Evolutionary conservation across 2,888 invertebrate species (phyloP), one percentile per base, ranked within the genome.

Genomic region (Leucophenga maculata): DNA sequence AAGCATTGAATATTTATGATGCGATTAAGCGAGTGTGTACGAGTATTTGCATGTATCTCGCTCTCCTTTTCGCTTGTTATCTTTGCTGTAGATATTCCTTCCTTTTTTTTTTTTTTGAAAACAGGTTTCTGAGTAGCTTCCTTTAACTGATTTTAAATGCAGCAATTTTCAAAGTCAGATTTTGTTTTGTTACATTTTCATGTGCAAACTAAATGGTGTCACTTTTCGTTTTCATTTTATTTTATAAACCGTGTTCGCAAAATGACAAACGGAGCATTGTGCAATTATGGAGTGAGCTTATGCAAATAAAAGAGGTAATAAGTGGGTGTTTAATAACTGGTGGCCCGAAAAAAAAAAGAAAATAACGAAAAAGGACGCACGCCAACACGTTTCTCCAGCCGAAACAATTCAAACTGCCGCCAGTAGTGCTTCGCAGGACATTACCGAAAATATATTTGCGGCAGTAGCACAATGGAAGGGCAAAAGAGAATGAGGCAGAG

Each of bases 321-420:
- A 86, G 86, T 86, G 85, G 83, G 86, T 86, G 86, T 86, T 86
- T 86, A 86, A 84, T 84, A 86, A 86, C 85, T 75, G 39, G 79
- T 18, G 46, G 32, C 16, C 31, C 20, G n/a, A 64, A 50, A 50
- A 50, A 50, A 18, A 50, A 57, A 57, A 57, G 6, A 20, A 22
- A 9, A 22, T 3, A 1, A 22, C n/a, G 52, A 60, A 65, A 65
- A 62, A 64, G 55, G 78, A 81, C 78, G 74, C 70, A 64, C 71
- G 14, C 18, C 52, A 18, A 14, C 31, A 18, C 54, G 71, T 59
- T 59, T 44, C 20, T 66, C 31, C 54, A 65, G 71, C 72, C 77
- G 76, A 70, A 8, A 18, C 50, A 57, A 57, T n/a, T 18, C 50
- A 50, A 50, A 50, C 16, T 16, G 50, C 50, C 50, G 6, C 6